Percentiles rank a stretch among this genome's conserved stretches.
Evolutionary conservation across 2,888 invertebrate species (phyloP).

Genomic region (Cantharis rufa): DNA sequence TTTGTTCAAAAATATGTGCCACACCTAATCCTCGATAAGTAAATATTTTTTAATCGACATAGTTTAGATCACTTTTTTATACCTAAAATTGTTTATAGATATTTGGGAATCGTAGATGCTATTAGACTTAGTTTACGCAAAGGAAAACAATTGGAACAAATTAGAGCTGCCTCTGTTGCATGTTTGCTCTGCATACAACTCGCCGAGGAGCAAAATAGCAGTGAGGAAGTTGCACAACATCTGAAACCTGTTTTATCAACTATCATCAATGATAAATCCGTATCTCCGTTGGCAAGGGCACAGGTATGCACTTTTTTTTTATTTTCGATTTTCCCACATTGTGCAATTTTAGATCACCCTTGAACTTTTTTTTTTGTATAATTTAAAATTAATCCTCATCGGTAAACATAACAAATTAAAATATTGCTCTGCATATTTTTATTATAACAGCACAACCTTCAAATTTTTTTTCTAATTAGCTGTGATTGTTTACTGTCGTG

Average conservation of each 20-base stretch:
- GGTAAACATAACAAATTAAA: background rate
- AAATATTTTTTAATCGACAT: constrained; percentile 31
- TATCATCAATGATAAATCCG: constrained; percentile 75
- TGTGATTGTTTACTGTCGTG: background rate
- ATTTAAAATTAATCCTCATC: background rate
- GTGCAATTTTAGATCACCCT: no score
- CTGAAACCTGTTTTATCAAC: constrained; percentile 74
- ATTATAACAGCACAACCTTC: background rate
- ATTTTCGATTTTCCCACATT: background rate
- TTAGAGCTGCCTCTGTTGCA: constrained; percentile 79
- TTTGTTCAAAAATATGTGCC: constrained; percentile 79
- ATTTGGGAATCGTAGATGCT: constrained; percentile 79
- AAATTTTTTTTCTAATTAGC: background rate
- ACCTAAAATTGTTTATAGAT: constrained; percentile 45
- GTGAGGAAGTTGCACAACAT: constrained; percentile 70
- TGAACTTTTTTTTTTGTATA: no score
- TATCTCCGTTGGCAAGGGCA: constrained; percentile 74
- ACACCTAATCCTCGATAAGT: constrained; percentile 76
- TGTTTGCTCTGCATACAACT: constrained; percentile 84
- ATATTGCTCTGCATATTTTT: no score
- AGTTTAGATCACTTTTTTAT: background rate
- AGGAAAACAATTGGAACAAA: constrained; percentile 81
- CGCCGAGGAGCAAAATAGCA: constrained; percentile 64
- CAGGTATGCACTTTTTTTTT: constrained; percentile 63
- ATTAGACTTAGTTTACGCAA: constrained; percentile 81